phyloP scores from a whole-genome alignment of 2,797 vertebrate species.

The Adrianichthys oophorus region DNA sequence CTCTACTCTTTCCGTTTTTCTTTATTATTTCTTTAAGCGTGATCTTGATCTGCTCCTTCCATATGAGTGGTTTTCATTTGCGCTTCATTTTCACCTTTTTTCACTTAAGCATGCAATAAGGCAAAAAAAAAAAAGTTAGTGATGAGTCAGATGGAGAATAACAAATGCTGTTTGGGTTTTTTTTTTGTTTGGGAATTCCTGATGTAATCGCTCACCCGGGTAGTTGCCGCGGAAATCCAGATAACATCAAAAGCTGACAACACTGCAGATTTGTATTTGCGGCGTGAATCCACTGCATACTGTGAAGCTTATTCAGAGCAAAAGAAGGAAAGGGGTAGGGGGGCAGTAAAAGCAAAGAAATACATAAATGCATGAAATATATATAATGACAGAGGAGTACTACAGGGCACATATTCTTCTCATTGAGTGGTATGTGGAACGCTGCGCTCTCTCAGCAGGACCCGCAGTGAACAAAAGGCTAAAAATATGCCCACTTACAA shows the following conservation, averaged over 20 bases:
- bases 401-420: constrained; percentile 6
- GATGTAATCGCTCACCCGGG: neutral
- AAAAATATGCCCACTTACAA: constrained; percentile 65
- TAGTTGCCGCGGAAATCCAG: constrained; percentile 4
- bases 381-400: constrained; percentile 1
- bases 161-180: constrained; percentile 10
- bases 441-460: constrained; percentile 57
- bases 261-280: neutral
- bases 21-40: constrained; percentile 16
- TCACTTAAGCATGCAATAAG: neutral
- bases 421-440: constrained; percentile 37
- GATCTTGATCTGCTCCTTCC: constrained; percentile 2
- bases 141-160: neutral
- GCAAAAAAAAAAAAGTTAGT: constrained; percentile 15
- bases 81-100: constrained; percentile 9
- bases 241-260: constrained; percentile 1
- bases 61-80: constrained; percentile 19
- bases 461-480: constrained; percentile 59
- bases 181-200: constrained; percentile 2
- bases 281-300: neutral
- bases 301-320: neutral
- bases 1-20: constrained; percentile 7
- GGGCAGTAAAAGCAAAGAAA: neutral
- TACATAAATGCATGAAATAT: neutral
- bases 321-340: neutral